Evolutionary conservation across 2,888 invertebrate genomes (phyloP).

Genomic region (Acanthosoma haemorrhoidale): DNA sequence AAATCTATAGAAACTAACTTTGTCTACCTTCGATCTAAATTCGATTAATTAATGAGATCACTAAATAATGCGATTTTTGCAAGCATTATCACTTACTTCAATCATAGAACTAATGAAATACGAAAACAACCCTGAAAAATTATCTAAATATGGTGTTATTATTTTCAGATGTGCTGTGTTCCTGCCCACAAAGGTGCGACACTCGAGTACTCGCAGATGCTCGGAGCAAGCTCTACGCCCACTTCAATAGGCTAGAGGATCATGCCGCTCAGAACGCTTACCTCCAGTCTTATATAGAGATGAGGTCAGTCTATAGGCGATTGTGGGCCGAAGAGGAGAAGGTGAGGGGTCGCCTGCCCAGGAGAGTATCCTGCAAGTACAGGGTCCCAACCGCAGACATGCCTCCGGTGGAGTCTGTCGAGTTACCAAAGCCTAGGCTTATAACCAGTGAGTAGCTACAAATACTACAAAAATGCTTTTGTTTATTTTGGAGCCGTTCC

Average conservation of each 20-base stretch:
- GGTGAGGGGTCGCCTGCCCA: constrained; percentile 41
- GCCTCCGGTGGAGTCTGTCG: background rate
- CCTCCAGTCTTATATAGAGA: constrained; percentile 50
- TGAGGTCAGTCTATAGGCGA: constrained; percentile 45
- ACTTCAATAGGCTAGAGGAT: constrained; percentile 51
- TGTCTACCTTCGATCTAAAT: no score
- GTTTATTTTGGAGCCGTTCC: no score
- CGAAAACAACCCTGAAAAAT: no score
- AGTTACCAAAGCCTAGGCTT: constrained; percentile 28
- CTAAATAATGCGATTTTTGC: no score
- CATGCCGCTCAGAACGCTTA: constrained; percentile 51
- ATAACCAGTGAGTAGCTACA: constrained; percentile 31
- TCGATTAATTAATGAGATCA: no score
- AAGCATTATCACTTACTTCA: no score
- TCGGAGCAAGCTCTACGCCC: constrained; percentile 49
- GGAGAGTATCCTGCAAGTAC: constrained; percentile 53
- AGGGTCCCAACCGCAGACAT: constrained; percentile 45
- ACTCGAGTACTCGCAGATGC: constrained; percentile 49
- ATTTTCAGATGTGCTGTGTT: constrained; percentile 50
- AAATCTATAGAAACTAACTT: no score
- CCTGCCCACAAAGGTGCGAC: constrained; percentile 53
- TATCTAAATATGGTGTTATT: constrained; percentile 7
- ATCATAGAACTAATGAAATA: no score
- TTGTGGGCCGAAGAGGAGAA: constrained; percentile 41
- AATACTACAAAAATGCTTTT: no score